These are phyloP conservation scores for Piaya cayana DNA, from an alignment of 2,113 vertebrate species.

Conservation along the genomic window DNA sequence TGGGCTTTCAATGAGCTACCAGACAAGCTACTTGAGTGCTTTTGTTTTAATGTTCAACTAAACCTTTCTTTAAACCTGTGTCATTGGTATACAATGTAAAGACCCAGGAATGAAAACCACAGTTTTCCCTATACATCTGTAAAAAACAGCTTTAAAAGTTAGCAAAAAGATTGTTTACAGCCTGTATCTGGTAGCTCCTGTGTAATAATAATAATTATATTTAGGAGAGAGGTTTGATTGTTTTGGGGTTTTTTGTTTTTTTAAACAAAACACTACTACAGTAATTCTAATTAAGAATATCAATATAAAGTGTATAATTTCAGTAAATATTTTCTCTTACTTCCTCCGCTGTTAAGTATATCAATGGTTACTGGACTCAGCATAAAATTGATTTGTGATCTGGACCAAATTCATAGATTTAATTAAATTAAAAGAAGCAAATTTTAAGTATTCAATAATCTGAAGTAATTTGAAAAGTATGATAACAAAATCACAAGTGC, in stretches of 20 bases:
- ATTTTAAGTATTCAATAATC: background rate
- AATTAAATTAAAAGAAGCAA: slow-evolving; percentile 34
- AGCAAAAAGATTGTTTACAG: background rate
- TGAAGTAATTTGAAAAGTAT: background rate
- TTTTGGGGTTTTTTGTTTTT: background rate
- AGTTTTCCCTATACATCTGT: accelerated
- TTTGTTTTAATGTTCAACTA: background rate
- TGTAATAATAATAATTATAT: background rate
- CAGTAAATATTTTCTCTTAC: background rate
- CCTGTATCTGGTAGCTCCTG: background rate
- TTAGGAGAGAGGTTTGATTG: background rate
- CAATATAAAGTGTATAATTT: background rate
- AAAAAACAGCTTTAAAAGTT: background rate
- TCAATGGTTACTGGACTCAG: background rate
- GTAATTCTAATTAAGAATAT: background rate
- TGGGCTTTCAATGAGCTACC: background rate
- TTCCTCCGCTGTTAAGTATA: background rate
- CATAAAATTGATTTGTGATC: slow-evolving; percentile 2
- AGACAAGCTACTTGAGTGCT: background rate
- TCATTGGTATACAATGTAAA: background rate
- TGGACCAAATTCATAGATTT: background rate
- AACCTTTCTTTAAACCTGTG: background rate
- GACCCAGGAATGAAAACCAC: background rate
- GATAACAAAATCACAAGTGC: background rate
- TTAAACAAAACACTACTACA: background rate